Conservation (phyloP, 2,888 invertebrate species). For the Thereva unica region DNA sequence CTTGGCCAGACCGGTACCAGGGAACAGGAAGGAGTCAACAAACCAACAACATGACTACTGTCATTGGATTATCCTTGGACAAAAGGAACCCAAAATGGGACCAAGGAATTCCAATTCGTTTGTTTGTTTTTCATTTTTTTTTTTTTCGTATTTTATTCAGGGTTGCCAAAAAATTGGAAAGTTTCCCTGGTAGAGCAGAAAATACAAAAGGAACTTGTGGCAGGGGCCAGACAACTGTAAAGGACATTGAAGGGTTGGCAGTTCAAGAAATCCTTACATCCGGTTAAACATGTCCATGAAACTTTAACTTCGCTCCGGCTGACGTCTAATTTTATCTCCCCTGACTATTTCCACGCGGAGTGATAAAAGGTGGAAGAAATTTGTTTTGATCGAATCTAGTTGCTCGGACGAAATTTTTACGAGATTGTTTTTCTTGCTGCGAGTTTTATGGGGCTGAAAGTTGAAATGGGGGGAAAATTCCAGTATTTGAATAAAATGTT, state of each 20-base stretch:
- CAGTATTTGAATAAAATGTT: too few species aligned
- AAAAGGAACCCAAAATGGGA: conserved; percentile 13
- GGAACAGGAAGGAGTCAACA: conserved; percentile 9
- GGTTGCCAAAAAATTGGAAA: conserved; percentile 13
- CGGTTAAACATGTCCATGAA: conserved; percentile 11
- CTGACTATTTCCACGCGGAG: neutral
- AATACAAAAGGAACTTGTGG: neutral
- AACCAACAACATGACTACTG: neutral
- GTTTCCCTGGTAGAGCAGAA: neutral
- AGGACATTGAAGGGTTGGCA: too few species aligned
- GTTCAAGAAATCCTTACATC: neutral
- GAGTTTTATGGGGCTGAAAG: neutral
- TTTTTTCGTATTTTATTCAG: neutral
- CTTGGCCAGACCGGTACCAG: neutral
- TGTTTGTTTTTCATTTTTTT: conserved; percentile 18
- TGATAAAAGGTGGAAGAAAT: conserved; percentile 2
- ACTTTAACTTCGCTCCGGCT: conserved; percentile 22
- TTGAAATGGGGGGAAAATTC: conserved; percentile 12
- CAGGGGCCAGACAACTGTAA: too few species aligned
- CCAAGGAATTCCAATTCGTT: conserved; percentile 27
- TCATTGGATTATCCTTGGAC: conserved; percentile 14
- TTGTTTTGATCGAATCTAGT: conserved; percentile 4
- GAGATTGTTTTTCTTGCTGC: neutral
- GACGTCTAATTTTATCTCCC: conserved; percentile 20
- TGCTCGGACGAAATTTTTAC: conserved; percentile 6